Conservation (phyloP, 2,113 vertebrate species). For the Phodopus roborovskii region DNA sequence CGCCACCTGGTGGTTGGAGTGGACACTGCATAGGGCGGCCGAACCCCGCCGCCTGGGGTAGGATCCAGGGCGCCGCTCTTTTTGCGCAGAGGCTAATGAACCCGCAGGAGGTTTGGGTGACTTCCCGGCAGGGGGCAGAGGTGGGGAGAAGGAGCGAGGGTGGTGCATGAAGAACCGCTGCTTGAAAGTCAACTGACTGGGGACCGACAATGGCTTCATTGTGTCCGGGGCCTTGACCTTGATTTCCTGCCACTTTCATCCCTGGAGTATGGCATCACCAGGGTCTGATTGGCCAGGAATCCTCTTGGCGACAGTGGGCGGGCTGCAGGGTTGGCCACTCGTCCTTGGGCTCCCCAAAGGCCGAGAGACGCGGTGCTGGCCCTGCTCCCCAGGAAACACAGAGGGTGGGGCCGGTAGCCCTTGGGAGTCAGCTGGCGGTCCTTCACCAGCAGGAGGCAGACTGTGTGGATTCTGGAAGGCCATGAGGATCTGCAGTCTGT, state of each 20-base stretch:
- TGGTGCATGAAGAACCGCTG: conserved; percentile 63
- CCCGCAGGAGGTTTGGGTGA: conserved; percentile 22
- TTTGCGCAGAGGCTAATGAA: neutral
- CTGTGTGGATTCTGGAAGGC: neutral
- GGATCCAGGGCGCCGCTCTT: neutral
- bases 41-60: neutral
- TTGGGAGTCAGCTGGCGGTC: neutral
- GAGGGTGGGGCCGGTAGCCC: neutral
- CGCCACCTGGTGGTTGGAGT: conserved; percentile 70
- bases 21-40: neutral
- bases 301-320: conserved; percentile 54
- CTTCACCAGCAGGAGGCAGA: neutral
- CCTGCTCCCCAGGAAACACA: neutral
- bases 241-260: conserved; percentile 78
- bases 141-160: conserved; percentile 33
- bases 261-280: conserved; percentile 64
- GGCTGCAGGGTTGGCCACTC: neutral
- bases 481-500: neutral
- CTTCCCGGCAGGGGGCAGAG: conserved; percentile 39
- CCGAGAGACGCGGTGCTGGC: neutral
- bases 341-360: neutral
- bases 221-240: conserved; percentile 78
- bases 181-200: conserved; percentile 78
- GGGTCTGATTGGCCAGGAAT: conserved; percentile 71
- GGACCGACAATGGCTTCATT: conserved; percentile 69